Percentiles rank a stretch among this genome's conserved stretches.
Conservation (phyloP, 2,888 invertebrate species). For the Drosophila longiperda region DNA sequence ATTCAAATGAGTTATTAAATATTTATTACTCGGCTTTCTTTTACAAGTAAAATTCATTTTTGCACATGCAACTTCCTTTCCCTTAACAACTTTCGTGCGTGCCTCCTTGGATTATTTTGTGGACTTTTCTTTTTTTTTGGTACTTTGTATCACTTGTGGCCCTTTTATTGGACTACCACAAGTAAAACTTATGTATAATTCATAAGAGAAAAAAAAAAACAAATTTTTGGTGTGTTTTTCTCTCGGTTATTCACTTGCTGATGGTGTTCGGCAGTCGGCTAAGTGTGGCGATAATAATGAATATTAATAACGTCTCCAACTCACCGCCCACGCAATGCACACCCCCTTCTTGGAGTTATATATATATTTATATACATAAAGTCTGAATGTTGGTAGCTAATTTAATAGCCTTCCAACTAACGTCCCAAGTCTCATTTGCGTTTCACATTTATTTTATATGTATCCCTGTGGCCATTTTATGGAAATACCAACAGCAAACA, state of each 20-base stretch:
- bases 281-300: constrained; percentile 67
- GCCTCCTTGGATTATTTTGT: constrained; percentile 23
- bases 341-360: background rate
- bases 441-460: constrained; percentile 48
- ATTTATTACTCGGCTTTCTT: background rate
- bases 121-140: constrained; percentile 5
- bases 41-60: background rate
- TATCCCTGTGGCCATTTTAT: constrained; percentile 69
- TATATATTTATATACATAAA: background rate
- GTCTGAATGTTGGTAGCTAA: constrained; percentile 36
- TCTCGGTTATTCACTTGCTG: constrained; percentile 6
- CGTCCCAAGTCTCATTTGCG: constrained; percentile 44
- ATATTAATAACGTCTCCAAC: constrained; percentile 58
- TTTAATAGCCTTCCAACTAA: constrained; percentile 32
- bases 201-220: constrained; percentile 61
- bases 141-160: constrained; percentile 17
- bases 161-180: constrained; percentile 42
- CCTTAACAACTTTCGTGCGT: constrained; percentile 60
- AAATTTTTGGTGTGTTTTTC: constrained; percentile 17
- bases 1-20: background rate
- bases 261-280: constrained; percentile 20
- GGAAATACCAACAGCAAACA: constrained; percentile 56
- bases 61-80: constrained; percentile 9
- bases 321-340: background rate
- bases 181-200: constrained; percentile 62